phyloP scores from a whole-genome alignment of 2,888 invertebrate species.

The Tinea pellionella region DNA sequence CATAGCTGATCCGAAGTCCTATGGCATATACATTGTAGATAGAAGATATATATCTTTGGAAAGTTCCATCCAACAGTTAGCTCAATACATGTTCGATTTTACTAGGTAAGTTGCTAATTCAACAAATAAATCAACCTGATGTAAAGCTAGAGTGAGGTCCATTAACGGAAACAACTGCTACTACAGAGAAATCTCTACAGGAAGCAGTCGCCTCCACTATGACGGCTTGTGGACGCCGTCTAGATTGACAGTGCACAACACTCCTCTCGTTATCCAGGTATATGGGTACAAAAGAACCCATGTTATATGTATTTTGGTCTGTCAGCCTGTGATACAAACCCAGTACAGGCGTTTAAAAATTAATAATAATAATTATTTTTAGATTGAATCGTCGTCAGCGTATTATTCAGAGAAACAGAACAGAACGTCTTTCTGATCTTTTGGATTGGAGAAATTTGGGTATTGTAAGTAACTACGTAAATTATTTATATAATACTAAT shows the following conservation, averaged over 20 bases:
- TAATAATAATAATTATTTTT: slow-evolving; percentile 11
- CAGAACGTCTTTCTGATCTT: slow-evolving; percentile 95
- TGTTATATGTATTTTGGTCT: no score
- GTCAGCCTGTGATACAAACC: no score
- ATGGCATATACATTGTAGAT: slow-evolving; percentile 98
- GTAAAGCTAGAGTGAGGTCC: no score
- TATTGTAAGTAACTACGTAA: slow-evolving; percentile 75
- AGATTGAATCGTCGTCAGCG: slow-evolving; percentile 91
- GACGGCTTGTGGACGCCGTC: no score
- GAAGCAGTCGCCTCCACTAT: no score
- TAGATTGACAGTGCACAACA: no score
- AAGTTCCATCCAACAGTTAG: slow-evolving; percentile 90
- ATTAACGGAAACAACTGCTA: no score
- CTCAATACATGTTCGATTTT: slow-evolving; percentile 94
- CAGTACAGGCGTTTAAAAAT: no score
- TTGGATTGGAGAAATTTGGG: slow-evolving; percentile 98
- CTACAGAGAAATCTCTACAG: no score
- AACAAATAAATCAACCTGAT: not conserved
- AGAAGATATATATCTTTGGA: slow-evolving; percentile 90
- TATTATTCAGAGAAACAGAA: slow-evolving; percentile 97
- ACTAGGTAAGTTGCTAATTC: slow-evolving; percentile 58
- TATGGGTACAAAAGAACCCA: no score
- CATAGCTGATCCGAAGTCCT: slow-evolving; percentile 96
- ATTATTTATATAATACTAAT: no score
- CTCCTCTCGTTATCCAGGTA: no score